Evolutionary conservation across 2,888 invertebrate species (phyloP), one percentile per base, ranked within the genome.

Genomic region (Caenorhabditis zanzibari): DNA sequence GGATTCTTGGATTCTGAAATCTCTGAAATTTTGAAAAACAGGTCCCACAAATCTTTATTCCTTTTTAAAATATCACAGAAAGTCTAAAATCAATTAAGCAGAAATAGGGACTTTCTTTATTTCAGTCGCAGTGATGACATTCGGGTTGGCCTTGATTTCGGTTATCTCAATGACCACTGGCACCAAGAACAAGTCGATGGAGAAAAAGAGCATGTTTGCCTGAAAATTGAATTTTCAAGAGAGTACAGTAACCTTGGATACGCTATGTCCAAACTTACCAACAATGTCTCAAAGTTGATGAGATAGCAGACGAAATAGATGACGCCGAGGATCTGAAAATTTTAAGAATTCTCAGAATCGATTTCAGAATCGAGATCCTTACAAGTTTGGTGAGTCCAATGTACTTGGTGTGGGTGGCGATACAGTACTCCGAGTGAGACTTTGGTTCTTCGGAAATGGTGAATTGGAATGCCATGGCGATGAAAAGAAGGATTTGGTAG

Each of bases 401-500:
- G 24, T 16, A 26, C 22, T 63, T 63, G 4, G 63, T 63, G 1
- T 63, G 63, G 22, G 26, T 41, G 44, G 16, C 41, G 9, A 63
- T 26, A 16, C 22, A 12, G 16, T 63, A 19, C 7, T 63, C 63
- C 24, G 63, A 63, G 26, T 63, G 63, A 5, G 12, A 22, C 1
- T 22, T 63, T 1, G 44, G 41, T 14, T 24, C 14, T 14, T 44
- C 44, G 6, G 41, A 22, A 9, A 63, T 63, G 0, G 44, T 24
- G 41, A 63, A 63, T 10, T 63, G 63, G 26, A 44, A 44, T 7
- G 7, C 12, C 44, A 44, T 63, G 22, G 24, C 63, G n/a, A 63
- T 26, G 44, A 63, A 63, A 6, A 63, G 63, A 24, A 63, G 63
- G 44, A 41, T 44, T 63, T 63, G 63, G n/a, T 44, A 24, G 16